phyloP scores from a whole-genome alignment of 2,113 vertebrate genomes.

The Platysteira castanea region DNA sequence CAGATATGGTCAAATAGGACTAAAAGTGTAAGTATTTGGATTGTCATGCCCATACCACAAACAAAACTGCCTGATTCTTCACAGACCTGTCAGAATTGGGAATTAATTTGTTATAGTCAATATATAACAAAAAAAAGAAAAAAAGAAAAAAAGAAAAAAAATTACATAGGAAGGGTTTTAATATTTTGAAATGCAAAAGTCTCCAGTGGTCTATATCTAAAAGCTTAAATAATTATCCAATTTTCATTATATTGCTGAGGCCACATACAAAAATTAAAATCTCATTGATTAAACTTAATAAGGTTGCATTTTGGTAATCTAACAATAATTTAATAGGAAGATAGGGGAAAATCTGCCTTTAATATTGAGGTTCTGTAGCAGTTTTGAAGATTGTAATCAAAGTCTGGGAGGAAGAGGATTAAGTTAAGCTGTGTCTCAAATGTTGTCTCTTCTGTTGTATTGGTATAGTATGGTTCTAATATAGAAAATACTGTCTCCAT shows the following conservation, averaged over 20 bases:
- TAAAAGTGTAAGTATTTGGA: neutral
- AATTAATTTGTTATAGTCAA: slow-evolving; percentile 7
- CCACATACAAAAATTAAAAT: neutral
- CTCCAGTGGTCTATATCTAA: neutral
- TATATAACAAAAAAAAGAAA: neutral
- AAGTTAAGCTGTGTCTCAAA: slow-evolving; percentile 32
- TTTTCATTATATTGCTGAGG: neutral
- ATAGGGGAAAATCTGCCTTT: neutral
- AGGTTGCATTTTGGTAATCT: neutral
- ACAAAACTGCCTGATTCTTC: neutral
- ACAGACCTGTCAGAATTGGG: neutral
- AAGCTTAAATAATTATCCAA: neutral
- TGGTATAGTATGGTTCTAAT: slow-evolving; percentile 10
- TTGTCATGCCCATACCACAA: neutral
- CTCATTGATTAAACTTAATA: neutral
- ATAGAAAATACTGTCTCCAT: neutral
- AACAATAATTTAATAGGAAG: neutral
- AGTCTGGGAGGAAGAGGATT: slow-evolving; percentile 7
- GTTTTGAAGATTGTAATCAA: slow-evolving; percentile 52
- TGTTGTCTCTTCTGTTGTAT: slow-evolving; percentile 31
- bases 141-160: neutral
- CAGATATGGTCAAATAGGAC: neutral
- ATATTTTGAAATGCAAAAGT: neutral
- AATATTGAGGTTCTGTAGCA: neutral
- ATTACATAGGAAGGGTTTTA: neutral